Evolutionary conservation across 2,888 invertebrate species (phyloP), one percentile per base, ranked within the genome.

Genomic region (Hyles lineata): DNA sequence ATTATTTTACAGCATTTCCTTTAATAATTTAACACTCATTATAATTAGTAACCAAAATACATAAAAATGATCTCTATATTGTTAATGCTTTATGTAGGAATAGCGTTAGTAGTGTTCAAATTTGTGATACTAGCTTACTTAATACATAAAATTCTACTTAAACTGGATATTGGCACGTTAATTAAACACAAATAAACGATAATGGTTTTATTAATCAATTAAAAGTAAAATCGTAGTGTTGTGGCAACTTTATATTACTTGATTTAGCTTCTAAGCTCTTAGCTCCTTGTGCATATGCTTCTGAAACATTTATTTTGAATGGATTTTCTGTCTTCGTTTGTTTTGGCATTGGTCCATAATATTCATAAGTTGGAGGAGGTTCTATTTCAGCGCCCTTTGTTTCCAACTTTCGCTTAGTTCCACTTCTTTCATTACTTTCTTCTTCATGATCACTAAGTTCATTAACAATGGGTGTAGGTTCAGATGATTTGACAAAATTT

Each of bases 331-430:
- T 75, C 76, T 82, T 92, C 8, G 79, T 77, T 35, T 89, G 85
- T 77, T 93, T 94, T 7, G 90, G 79, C 50, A 85, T 81, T 11
- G 96, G 95, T 0, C 96, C 96, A 80, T 95, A 96, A 83, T 97
- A 96, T 43, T 97, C 96, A 81, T 95, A 96, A 1, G 95, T 96
- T 0, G 96, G 93, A 1, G 97, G 97, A 9, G 96, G 96, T 9
- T 96, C 95, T 77, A 97, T 95, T 89, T 96, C 96, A 25, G 89
- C 74, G 70, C 83, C 79, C 76, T 78, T 80, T 15, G 73, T 55
- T 52, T 81, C 80, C 59, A 71, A 69, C 71, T 79, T 82, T 73
- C 85, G 83, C 76, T 87, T 85, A 19, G 82, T n/a, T 19, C 55
- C 83, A 50, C 72, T 74, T 69, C 74, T 79, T 50, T 72, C 79